Evolutionary conservation across 1,140 invertebrate species (phyloP), one percentile per base, ranked within the genome.

Genomic region (Alviniconcha marisindica): DNA sequence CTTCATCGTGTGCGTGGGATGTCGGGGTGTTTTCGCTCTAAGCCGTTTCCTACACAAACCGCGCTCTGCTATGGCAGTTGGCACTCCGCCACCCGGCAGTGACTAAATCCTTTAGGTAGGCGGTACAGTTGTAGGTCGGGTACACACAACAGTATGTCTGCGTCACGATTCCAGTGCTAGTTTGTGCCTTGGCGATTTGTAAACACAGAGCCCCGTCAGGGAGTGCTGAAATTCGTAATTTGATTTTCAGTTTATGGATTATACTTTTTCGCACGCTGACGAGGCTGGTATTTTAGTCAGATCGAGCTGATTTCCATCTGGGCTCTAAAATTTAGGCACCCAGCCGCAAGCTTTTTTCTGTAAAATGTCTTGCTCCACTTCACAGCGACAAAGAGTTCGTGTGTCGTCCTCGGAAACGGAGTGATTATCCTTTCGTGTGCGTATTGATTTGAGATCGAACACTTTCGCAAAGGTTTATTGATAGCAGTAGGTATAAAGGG

Each of bases 401-500:
- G 21, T 63, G 21, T 63, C 28, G 10, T 7, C 21, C 7, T n/a
- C 7, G 60, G 60, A 63, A 63, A n/a, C 28, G 60, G 5, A 63
- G 5, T 7, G 60, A 5, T 5, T 10, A 63, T 63, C 60, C 60
- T 31, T 63, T 63, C 60, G 60, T 5, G 10, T 63, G 7, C 18
- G 5, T 48, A 63, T 63, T 24, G 60, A 63, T 63, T 63, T 63
- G 28, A 63, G 60, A 63, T 63, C 60, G 60, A 63, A 63, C 60
- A 31, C 60, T 24, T 63, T 63, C 10, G 60, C 24, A n/a, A 4
- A 7, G 60, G 21, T n/a, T n/a, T 31, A 63, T 63, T 63, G 60
- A n/a, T 24, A 63, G 21, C 24, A 63, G 24, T 63, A n/a, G 44
- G 18, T 63, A 63, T 63, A 63, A 63, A 63, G 28, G 60, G 60